phyloP scores from a whole-genome alignment of 2,113 vertebrate genomes.

The Peromyscus californicus region DNA sequence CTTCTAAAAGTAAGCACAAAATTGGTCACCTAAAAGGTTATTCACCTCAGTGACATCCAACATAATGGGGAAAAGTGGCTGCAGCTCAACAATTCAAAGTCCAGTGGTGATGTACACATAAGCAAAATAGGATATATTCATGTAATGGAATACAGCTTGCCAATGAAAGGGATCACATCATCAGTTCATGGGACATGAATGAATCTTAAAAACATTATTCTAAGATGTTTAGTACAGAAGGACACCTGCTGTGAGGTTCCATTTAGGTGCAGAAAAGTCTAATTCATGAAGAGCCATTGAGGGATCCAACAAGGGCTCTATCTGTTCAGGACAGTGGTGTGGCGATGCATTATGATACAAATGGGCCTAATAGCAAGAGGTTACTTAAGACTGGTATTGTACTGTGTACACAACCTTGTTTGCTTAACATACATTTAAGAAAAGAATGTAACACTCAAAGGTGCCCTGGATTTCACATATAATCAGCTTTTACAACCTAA shows the following conservation, averaged over 20 bases:
- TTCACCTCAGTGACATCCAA: neutral
- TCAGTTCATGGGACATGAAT: neutral
- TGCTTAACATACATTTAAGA: neutral
- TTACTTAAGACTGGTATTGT: neutral
- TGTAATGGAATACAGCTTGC: neutral
- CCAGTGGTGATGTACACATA: neutral
- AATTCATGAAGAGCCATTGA: neutral
- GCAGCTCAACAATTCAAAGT: neutral
- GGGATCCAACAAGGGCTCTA: neutral
- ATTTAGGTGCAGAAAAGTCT: neutral
- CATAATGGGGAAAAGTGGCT: neutral
- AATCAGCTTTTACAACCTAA: neutral
- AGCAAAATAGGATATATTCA: neutral
- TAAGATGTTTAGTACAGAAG: neutral
- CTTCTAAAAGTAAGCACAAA: neutral
- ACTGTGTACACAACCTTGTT: neutral
- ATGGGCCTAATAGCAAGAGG: neutral
- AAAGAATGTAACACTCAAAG: neutral
- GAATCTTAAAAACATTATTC: neutral
- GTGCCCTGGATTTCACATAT: neutral
- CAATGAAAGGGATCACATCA: neutral
- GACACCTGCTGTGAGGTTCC: neutral
- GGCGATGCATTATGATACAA: neutral
- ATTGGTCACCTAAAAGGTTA: neutral
- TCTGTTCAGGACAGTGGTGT: neutral